Evolutionary conservation across 2,113 vertebrate species (phyloP).

Genomic region (Megaptera novaeangliae): DNA sequence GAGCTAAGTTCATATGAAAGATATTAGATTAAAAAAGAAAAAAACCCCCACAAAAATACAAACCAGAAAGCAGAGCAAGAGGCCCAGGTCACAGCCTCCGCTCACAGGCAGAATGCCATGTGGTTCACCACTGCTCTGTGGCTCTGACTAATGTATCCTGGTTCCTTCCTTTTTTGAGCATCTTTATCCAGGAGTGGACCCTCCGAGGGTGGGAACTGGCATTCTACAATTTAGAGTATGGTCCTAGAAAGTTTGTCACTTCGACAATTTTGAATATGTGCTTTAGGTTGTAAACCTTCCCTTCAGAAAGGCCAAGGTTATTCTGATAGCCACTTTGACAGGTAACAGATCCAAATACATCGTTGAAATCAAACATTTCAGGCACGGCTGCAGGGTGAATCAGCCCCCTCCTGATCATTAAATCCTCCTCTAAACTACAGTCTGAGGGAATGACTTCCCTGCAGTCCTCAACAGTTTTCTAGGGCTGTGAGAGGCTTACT

Average conservation of each 20-base stretch:
- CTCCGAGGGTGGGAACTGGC: not conserved
- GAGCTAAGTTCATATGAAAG: not conserved
- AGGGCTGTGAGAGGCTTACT: no score
- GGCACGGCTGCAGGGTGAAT: not conserved
- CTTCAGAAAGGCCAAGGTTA: not conserved
- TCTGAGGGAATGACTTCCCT: no score
- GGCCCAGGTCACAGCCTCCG: not conserved
- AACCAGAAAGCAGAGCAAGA: not conserved
- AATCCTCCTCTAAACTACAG: not conserved
- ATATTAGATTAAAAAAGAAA: not conserved
- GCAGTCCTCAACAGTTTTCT: no score
- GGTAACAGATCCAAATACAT: rapidly evolving
- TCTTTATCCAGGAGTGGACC: not conserved
- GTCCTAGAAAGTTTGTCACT: not conserved
- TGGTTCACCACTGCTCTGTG: not conserved
- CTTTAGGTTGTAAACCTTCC: not conserved
- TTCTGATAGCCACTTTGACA: not conserved
- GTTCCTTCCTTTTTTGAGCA: not conserved
- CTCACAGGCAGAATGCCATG: not conserved
- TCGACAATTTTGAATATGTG: not conserved
- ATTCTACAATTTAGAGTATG: not conserved
- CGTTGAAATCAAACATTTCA: not conserved
- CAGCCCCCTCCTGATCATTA: rapidly evolving
- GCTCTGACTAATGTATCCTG: not conserved
- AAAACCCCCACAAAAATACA: not conserved